A percentile compares a stretch with the other conserved stretches of the same genome.
These are phyloP conservation scores for Physocephala rufipes DNA, from an alignment of 2,888 invertebrate genomes.

Conservation along the genomic window DNA sequence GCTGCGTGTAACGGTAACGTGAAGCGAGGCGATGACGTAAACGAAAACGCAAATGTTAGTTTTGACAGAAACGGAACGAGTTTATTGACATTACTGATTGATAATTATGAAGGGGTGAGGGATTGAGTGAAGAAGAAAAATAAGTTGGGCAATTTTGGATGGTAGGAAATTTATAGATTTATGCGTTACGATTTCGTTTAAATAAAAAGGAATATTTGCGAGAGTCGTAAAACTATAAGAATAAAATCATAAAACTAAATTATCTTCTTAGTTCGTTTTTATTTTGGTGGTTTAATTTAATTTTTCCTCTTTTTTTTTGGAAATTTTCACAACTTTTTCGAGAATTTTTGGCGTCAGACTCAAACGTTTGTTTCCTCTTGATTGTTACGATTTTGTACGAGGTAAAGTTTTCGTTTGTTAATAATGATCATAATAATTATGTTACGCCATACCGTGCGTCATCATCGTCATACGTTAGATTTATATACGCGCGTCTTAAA, in stretches of 20 bases:
- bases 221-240: background rate
- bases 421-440: background rate
- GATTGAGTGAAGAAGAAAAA: background rate
- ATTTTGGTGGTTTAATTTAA: background rate
- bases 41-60: too few relatives aligned
- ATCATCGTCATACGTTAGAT: background rate
- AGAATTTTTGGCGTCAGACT: background rate
- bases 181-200: background rate
- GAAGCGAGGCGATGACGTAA: background rate
- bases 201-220: background rate
- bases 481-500: background rate
- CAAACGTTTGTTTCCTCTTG: too few relatives aligned
- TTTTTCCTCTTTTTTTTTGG: background rate
- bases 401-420: background rate
- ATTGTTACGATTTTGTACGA: background rate
- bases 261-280: too few relatives aligned
- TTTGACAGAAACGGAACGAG: constrained; percentile 11
- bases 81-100: constrained; percentile 20
- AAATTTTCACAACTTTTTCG: background rate
- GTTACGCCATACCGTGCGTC: background rate
- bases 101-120: background rate
- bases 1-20: background rate
- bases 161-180: background rate
- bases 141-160: background rate
- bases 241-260: background rate